Conservation (phyloP, 2,797 vertebrate species). For the Gymnothorax reevesii region DNA sequence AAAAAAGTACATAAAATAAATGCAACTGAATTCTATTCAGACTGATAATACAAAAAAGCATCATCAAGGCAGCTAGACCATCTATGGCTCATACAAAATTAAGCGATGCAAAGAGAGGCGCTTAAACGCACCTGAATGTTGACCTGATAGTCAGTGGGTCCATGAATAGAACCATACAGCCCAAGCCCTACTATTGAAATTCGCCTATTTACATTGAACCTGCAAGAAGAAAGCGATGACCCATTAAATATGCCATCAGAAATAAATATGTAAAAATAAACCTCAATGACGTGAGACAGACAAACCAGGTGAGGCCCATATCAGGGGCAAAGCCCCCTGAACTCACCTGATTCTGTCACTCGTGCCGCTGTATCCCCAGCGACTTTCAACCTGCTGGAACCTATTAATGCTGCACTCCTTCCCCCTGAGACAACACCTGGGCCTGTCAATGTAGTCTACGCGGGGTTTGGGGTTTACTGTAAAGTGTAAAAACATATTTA, state of each 20-base stretch:
- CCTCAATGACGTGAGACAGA: neutral
- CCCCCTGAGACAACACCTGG: conserved; percentile 91
- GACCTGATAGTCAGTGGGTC: conserved; percentile 97
- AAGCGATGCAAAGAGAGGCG: neutral
- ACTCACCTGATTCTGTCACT: conserved; percentile 91
- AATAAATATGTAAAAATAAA: neutral
- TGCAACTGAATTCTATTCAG: no score
- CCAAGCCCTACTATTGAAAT: conserved; percentile 96
- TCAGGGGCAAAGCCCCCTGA: neutral
- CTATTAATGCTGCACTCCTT: conserved; percentile 95
- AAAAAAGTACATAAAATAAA: neutral
- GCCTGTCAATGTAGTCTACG: conserved; percentile 94
- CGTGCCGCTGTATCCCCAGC: conserved; percentile 97
- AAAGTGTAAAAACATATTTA: conserved; percentile 97
- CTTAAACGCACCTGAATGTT: conserved; percentile 89
- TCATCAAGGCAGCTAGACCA: neutral
- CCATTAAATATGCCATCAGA: neutral
- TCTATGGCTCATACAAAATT: neutral
- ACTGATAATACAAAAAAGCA: no score
- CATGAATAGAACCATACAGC: conserved; percentile 96
- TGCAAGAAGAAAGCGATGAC: conserved; percentile 49
- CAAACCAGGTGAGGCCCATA: neutral
- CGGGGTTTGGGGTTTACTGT: conserved; percentile 97
- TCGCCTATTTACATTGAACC: conserved; percentile 94
- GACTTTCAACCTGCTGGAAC: conserved; percentile 96